Conservation (phyloP, 2,797 vertebrate genomes). For the Percopsis omiscomaycus region DNA sequence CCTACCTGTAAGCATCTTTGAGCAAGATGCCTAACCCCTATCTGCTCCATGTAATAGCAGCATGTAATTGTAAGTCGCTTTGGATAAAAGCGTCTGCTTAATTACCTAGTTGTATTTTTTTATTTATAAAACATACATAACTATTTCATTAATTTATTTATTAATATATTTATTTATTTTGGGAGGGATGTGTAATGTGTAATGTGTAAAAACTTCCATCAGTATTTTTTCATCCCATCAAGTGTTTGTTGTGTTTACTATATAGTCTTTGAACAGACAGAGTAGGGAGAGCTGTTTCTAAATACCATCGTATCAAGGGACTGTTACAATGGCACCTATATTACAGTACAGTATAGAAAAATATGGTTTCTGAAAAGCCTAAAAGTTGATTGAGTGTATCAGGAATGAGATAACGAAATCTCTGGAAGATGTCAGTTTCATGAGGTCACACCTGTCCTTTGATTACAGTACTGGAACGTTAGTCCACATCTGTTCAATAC, state of each 20-base stretch:
- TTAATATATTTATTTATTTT: too few relatives aligned
- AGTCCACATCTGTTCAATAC: constrained; percentile 48
- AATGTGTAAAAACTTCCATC: too few relatives aligned
- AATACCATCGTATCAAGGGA: constrained; percentile 2
- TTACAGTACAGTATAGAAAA: constrained; percentile 8
- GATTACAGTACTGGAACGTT: constrained; percentile 20
- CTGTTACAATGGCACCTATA: neutral
- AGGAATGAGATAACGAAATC: too few relatives aligned
- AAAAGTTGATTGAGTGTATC: constrained; percentile 28
- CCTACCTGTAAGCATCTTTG: too few relatives aligned
- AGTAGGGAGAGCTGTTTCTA: neutral
- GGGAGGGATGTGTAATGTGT: too few relatives aligned
- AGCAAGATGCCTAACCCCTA: too few relatives aligned
- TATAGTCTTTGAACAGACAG: neutral
- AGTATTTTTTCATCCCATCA: neutral
- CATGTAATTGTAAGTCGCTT: too few relatives aligned
- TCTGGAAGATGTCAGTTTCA: constrained; percentile 18
- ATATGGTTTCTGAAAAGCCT: constrained; percentile 24
- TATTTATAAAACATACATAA: too few relatives aligned
- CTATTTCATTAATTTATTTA: too few relatives aligned
- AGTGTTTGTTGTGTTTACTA: neutral
- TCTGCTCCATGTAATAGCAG: too few relatives aligned
- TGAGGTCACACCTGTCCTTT: constrained; percentile 57
- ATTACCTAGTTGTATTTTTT: too few relatives aligned
- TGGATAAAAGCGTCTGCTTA: too few relatives aligned